phyloP scores from a whole-genome alignment of 2,113 vertebrate genomes.

The Ancistrus triradiatus region DNA sequence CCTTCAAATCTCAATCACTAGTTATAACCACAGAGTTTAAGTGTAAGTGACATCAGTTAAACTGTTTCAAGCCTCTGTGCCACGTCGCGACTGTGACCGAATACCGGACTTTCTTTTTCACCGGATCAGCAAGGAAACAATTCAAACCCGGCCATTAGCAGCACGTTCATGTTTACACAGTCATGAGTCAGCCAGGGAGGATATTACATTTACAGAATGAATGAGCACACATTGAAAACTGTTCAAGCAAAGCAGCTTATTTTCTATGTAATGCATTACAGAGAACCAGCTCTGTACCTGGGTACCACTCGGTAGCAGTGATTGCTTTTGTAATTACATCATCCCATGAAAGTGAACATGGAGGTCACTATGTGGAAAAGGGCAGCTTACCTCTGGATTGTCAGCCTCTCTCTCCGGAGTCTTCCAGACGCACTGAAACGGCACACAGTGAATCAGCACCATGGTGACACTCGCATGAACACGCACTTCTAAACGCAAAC shows the following conservation, averaged over 20 bases:
- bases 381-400: constrained; percentile 71
- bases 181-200: constrained; percentile 4
- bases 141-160: too few species aligned
- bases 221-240: neutral
- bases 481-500: constrained; percentile 23
- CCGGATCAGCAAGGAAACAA: too few species aligned
- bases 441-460: constrained; percentile 68
- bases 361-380: neutral
- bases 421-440: constrained; percentile 77
- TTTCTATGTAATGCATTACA: neutral
- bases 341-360: neutral
- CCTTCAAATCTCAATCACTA: too few species aligned
- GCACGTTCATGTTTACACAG: constrained; percentile 7
- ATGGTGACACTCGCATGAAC: constrained; percentile 49
- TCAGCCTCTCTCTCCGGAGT: constrained; percentile 56
- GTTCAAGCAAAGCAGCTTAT: neutral
- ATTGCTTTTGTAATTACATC: neutral
- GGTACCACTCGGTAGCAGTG: too few species aligned
- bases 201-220: neutral
- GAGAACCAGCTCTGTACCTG: neutral
- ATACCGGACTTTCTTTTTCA: too few species aligned
- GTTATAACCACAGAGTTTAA: too few species aligned
- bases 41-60: too few species aligned
- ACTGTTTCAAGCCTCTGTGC: too few species aligned
- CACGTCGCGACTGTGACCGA: too few species aligned